Conservation (phyloP, 2,113 vertebrate genomes). For the Paraplagusia blochii region DNA sequence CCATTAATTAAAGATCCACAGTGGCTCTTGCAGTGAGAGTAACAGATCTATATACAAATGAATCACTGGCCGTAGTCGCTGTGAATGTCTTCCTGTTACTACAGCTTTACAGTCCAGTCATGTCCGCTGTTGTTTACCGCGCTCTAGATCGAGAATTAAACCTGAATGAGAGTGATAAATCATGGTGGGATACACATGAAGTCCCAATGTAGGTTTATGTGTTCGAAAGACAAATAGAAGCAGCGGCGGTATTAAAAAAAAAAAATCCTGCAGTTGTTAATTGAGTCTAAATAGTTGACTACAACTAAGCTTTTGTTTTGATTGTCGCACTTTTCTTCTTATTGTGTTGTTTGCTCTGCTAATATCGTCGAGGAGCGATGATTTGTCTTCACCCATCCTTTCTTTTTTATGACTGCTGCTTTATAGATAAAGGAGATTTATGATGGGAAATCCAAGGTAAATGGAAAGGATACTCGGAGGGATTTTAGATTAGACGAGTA, state of each 20-base stretch:
- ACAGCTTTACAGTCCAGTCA: conserved; percentile 74
- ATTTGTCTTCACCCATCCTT: conserved; percentile 54
- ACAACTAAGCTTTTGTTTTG: conserved; percentile 21
- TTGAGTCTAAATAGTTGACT: conserved; percentile 67
- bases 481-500: conserved; percentile 66
- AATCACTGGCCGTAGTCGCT: conserved; percentile 68
- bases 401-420: conserved; percentile 62
- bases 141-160: conserved; percentile 77
- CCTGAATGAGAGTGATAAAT: conserved; percentile 79
- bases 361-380: conserved; percentile 60
- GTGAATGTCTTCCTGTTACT: conserved; percentile 54
- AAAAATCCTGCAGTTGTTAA: conserved; percentile 59
- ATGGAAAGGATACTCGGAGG: conserved; percentile 63
- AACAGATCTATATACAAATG: conserved; percentile 74
- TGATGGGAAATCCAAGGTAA: conserved; percentile 63
- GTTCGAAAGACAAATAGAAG: conserved; percentile 61
- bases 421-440: conserved; percentile 71
- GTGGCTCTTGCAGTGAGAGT: conserved; percentile 63
- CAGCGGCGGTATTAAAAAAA: conserved; percentile 33
- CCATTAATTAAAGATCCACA: conserved; percentile 78
- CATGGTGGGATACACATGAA: conserved; percentile 67
- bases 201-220: conserved; percentile 67
- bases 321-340: not conserved
- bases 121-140: conserved; percentile 74
- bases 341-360: conserved; percentile 32